Percentiles rank a stretch among this genome's conserved stretches.
Evolutionary conservation across 2,888 invertebrate genomes (phyloP).

Genomic region (Drosophila fungiperda): DNA sequence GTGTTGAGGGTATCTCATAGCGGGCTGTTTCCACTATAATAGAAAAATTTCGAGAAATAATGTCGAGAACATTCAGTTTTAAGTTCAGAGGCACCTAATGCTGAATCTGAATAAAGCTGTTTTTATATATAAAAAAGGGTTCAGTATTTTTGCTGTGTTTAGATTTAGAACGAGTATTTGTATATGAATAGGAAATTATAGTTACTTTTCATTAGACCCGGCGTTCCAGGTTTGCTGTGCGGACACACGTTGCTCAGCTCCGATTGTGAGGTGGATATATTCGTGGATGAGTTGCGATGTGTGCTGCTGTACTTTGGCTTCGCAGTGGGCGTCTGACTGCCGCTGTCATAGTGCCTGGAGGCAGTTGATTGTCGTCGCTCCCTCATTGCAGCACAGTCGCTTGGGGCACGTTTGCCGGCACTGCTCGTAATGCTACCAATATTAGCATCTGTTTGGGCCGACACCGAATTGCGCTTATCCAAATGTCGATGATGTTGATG

Average conservation of each 20-base stretch:
- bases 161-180: neutral
- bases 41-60: too few relatives aligned
- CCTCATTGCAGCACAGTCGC: slow-evolving; percentile 73
- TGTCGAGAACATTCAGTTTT: too few relatives aligned
- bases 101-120: neutral
- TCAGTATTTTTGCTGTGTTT: neutral
- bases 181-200: neutral
- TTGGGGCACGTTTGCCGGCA: slow-evolving; percentile 74
- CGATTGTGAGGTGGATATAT: slow-evolving; percentile 83
- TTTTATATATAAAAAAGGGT: neutral
- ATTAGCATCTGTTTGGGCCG: slow-evolving; percentile 84
- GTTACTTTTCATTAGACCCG: slow-evolving; percentile 81
- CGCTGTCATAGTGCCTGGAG: slow-evolving; percentile 81
- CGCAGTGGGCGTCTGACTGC: slow-evolving; percentile 82
- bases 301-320: slow-evolving; percentile 80
- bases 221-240: slow-evolving; percentile 80
- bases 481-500: slow-evolving; percentile 76
- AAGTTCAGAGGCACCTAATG: too few relatives aligned
- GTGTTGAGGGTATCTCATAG: too few relatives aligned
- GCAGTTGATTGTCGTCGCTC: slow-evolving; percentile 82
- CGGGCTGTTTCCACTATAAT: too few relatives aligned
- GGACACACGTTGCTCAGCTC: slow-evolving; percentile 85
- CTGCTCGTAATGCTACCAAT: slow-evolving; percentile 76
- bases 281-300: slow-evolving; percentile 84
- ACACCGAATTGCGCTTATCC: slow-evolving; percentile 84